Evolutionary conservation across 2,797 vertebrate species (phyloP).

Genomic region (Tachyglossus aculeatus): DNA sequence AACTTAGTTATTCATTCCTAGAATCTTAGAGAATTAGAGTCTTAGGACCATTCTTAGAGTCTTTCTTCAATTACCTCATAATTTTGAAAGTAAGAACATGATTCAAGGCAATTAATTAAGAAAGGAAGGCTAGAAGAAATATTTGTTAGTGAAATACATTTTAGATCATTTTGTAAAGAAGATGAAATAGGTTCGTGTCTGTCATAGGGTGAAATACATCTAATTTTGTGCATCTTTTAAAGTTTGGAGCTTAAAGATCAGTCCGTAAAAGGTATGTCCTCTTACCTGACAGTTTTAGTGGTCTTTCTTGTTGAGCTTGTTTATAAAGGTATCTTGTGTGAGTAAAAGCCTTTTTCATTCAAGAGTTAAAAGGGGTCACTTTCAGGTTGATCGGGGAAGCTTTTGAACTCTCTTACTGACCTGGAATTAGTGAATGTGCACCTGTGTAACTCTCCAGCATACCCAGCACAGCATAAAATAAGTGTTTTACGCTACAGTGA

Average conservation of each 20-base stretch:
- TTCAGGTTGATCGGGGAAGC: conserved; percentile 66
- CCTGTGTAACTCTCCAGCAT: conserved; percentile 67
- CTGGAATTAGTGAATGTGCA: conserved; percentile 71
- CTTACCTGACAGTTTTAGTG: conserved; percentile 40
- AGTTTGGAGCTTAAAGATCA: not conserved
- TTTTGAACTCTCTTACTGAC: conserved; percentile 77
- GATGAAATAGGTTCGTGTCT: not conserved
- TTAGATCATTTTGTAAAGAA: not conserved
- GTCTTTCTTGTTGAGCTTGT: conserved; percentile 48
- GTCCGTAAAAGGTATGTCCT: conserved; percentile 10
- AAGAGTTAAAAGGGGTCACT: conserved; percentile 72
- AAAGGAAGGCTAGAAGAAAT: not conserved
- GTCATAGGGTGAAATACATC: not conserved
- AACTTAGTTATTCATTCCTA: not conserved
- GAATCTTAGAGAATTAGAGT: too few relatives aligned
- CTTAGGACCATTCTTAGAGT: conserved; percentile 28
- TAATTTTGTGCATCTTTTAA: not conserved
- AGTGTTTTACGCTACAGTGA: conserved; percentile 73
- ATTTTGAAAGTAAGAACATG: not conserved
- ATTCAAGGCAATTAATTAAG: not conserved
- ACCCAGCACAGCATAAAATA: conserved; percentile 74
- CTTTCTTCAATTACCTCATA: not conserved
- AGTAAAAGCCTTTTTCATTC: conserved; percentile 75
- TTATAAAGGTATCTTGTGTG: conserved; percentile 62
- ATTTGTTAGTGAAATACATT: not conserved